A percentile compares a stretch with the other conserved stretches of the same genome.
Conservation (phyloP, 2,888 invertebrate genomes). For the Pecten maximus region DNA sequence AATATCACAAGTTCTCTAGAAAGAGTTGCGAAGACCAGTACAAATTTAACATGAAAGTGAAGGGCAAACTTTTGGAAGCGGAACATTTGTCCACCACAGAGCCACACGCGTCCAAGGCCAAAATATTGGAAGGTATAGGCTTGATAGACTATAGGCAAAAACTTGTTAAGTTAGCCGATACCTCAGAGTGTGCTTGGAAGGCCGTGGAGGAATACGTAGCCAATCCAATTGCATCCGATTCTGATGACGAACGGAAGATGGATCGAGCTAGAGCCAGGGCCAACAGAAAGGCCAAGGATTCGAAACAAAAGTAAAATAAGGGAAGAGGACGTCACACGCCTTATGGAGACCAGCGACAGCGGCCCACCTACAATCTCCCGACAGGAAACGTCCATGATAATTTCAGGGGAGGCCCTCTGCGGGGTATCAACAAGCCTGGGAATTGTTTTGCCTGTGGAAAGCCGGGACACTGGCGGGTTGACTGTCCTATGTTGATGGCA, state of each 20-base stretch:
- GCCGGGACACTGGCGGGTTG: conserved; percentile 14
- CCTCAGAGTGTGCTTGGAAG: background rate
- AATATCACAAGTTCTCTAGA: no score
- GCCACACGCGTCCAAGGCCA: background rate
- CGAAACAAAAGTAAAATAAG: background rate
- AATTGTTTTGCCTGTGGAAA: background rate
- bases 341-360: conserved; percentile 5
- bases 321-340: background rate
- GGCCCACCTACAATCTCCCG: no score
- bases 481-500: background rate
- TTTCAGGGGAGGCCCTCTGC: background rate
- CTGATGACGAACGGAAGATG: conserved; percentile 19
- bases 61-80: background rate
- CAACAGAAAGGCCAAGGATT: background rate
- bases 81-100: background rate
- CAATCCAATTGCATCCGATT: background rate
- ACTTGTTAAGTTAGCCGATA: background rate
- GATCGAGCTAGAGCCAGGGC: conserved; percentile 13
- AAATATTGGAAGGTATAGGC: background rate
- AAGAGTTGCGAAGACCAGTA: background rate
- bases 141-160: background rate
- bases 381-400: no score
- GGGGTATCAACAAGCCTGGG: background rate
- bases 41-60: background rate
- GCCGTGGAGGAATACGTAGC: background rate